A percentile compares a stretch with the other conserved stretches of the same genome.
Conservation (phyloP, 2,797 vertebrate genomes). For the Percopsis omiscomaycus region DNA sequence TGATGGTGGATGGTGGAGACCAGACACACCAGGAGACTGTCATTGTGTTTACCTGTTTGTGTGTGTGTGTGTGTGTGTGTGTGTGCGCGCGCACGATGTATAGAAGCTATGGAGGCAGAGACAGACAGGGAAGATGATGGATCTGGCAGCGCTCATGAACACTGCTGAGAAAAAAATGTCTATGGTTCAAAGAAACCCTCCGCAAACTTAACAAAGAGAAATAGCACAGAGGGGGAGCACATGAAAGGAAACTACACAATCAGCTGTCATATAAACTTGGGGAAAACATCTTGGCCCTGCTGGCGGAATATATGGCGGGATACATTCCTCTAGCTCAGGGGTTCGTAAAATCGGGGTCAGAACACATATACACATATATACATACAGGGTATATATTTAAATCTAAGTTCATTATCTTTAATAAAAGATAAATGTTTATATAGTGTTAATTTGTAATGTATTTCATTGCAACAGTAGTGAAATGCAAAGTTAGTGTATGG, state of each 20-base stretch:
- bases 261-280: constrained; percentile 69
- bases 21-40: constrained; percentile 54
- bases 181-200: constrained; percentile 71
- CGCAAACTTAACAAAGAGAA: constrained; percentile 72
- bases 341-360: constrained; percentile 9
- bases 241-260: constrained; percentile 69
- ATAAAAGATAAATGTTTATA: too few relatives aligned
- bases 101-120: constrained; percentile 55
- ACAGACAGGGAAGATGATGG: constrained; percentile 59
- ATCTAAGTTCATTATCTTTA: too few relatives aligned
- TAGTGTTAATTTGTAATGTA: too few relatives aligned
- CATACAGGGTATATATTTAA: too few relatives aligned
- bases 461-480: too few relatives aligned
- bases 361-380: too few relatives aligned
- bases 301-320: constrained; percentile 33
- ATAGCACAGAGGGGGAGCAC: constrained; percentile 65
- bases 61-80: constrained; percentile 2
- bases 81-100: constrained; percentile 27
- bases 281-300: constrained; percentile 60
- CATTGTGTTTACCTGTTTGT: constrained; percentile 45
- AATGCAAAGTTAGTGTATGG: too few relatives aligned
- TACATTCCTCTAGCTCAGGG: constrained; percentile 48
- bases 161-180: constrained; percentile 67
- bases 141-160: constrained; percentile 65
- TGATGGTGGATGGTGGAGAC: constrained; percentile 46